Conservation (phyloP, 2,888 invertebrate genomes). For the Melinaea menophilus region DNA sequence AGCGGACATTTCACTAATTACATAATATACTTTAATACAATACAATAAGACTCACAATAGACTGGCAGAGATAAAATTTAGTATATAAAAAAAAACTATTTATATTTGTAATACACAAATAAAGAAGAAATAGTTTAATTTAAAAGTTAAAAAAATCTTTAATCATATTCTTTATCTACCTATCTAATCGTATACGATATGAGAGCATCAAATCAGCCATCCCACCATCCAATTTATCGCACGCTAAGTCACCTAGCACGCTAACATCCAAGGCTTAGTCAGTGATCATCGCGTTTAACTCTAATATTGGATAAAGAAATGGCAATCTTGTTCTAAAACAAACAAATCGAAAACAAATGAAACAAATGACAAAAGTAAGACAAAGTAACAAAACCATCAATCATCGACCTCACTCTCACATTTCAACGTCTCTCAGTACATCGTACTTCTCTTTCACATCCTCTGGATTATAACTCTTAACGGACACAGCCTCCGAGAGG, state of each 20-base stretch:
- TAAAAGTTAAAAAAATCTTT: not conserved
- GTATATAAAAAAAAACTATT: too few relatives aligned
- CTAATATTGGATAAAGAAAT: too few relatives aligned
- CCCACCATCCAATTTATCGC: not conserved
- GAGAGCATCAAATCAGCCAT: conserved; percentile 11
- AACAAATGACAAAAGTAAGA: conserved; percentile 9
- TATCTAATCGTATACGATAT: conserved; percentile 31
- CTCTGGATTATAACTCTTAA: conserved; percentile 66
- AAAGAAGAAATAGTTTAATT: not conserved
- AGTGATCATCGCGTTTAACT: too few relatives aligned
- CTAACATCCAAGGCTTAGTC: too few relatives aligned
- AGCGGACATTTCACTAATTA: not conserved
- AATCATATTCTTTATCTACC: conserved; percentile 15
- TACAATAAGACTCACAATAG: not conserved
- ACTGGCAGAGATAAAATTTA: not conserved
- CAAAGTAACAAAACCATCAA: conserved; percentile 21
- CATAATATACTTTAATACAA: not conserved
- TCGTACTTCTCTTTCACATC: conserved; percentile 68
- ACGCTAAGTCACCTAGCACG: not conserved
- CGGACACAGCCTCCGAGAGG: conserved; percentile 54
- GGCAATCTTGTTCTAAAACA: too few relatives aligned
- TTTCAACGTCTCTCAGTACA: conserved; percentile 62
- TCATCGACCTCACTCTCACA: conserved; percentile 46
- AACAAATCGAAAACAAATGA: not conserved
- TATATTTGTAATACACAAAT: not conserved